Conservation (phyloP, 2,888 invertebrate species). For the Sisyra nigra region DNA sequence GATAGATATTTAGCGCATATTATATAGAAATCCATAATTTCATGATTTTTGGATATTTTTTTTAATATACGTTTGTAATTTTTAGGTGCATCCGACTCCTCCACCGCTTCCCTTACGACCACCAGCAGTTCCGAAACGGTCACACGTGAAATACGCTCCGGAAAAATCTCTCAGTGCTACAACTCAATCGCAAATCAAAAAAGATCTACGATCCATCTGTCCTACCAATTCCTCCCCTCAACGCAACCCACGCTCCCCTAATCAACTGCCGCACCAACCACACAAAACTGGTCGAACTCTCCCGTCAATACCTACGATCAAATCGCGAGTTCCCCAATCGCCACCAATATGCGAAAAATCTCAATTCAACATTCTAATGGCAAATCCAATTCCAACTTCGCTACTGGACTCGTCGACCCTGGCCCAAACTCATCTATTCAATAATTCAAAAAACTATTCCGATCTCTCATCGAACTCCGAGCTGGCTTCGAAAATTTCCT, state of each 20-base stretch:
- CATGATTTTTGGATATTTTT: no score
- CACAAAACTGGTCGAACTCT: background rate
- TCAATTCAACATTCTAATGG: background rate
- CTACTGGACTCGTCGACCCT: background rate
- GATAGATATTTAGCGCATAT: no score
- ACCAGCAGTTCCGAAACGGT: conserved; percentile 33
- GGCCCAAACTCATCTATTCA: background rate
- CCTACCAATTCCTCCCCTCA: conserved; percentile 19
- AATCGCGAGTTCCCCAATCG: background rate
- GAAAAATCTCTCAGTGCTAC: conserved; percentile 22
- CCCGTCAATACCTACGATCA: background rate
- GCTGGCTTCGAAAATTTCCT: background rate
- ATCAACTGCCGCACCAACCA: conserved; percentile 3
- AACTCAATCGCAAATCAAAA: conserved; percentile 14
- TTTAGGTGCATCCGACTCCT: conserved; percentile 16
- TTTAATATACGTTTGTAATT: no score
- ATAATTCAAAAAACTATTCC: background rate
- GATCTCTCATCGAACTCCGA: background rate
- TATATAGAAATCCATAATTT: no score
- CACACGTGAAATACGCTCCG: conserved; percentile 18
- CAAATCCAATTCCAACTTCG: no score
- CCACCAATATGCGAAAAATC: background rate
- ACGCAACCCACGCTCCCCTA: conserved; percentile 25
- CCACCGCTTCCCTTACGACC: conserved; percentile 31
- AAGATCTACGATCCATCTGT: conserved; percentile 16